Evolutionary conservation across 2,888 invertebrate genomes (phyloP).

Genomic region (Acanthococcus lagerstroemiae): DNA sequence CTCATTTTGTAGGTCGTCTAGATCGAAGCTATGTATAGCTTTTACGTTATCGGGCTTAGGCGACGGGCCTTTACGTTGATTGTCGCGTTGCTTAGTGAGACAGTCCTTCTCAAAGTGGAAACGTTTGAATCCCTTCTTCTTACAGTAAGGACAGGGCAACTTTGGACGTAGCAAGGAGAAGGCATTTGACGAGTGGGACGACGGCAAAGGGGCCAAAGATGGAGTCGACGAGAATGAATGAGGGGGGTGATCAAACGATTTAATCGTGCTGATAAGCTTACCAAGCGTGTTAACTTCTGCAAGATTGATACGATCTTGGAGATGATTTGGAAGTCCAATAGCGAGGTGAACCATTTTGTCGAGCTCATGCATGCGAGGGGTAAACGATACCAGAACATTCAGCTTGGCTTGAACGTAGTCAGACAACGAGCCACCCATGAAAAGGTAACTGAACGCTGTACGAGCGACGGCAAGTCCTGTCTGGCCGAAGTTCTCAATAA

Average conservation of each 20-base stretch:
- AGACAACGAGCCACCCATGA: not conserved
- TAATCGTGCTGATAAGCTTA: not conserved
- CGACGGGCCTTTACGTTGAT: not conserved
- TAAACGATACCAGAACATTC: not conserved
- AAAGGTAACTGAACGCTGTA: not conserved
- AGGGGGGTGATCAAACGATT: not conserved
- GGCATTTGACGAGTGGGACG: too few relatives aligned
- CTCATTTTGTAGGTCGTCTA: not conserved
- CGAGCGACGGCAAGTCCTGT: not conserved
- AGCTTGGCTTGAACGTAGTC: not conserved
- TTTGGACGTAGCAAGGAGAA: not conserved
- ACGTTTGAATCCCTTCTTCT: not conserved
- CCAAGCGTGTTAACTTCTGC: not conserved
- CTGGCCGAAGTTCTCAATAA: not conserved
- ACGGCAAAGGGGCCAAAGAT: not conserved
- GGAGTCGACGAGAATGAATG: not conserved
- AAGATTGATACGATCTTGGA: not conserved
- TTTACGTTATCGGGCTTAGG: not conserved
- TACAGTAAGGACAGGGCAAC: not conserved
- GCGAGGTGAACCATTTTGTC: not conserved
- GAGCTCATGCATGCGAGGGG: not conserved
- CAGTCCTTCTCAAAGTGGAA: not conserved
- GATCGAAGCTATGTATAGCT: not conserved
- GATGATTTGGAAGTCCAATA: not conserved
- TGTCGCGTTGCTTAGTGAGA: not conserved